These are phyloP conservation scores for Anguilla anguilla DNA, from an alignment of 2,797 vertebrate genomes.

Conservation along the genomic window DNA sequence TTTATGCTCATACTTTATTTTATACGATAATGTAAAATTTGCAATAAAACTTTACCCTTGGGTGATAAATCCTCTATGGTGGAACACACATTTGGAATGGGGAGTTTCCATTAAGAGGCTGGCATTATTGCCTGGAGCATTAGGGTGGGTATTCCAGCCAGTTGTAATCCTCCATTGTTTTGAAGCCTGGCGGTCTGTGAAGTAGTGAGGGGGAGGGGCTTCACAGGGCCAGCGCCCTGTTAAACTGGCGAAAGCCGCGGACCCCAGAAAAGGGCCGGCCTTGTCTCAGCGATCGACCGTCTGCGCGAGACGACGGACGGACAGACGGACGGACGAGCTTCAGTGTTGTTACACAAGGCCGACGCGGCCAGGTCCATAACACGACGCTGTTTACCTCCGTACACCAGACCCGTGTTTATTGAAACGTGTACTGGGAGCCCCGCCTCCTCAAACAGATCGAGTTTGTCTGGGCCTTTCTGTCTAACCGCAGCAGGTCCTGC, in stretches of 20 bases:
- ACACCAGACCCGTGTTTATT: constrained; percentile 30
- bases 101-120: background rate
- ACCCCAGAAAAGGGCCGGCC: background rate
- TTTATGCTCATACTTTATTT: background rate
- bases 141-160: background rate
- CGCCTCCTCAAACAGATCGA: background rate
- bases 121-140: background rate
- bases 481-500: constrained; percentile 38
- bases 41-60: background rate
- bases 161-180: constrained; percentile 1
- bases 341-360: background rate
- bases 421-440: constrained; percentile 27
- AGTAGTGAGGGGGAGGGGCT: constrained; percentile 12
- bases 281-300: background rate
- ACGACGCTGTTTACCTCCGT: constrained; percentile 26
- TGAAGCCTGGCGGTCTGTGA: background rate
- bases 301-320: background rate
- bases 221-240: background rate
- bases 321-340: background rate
- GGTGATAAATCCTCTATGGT: background rate
- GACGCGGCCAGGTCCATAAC: background rate
- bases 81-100: background rate
- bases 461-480: background rate
- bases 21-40: background rate
- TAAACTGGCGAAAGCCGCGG: background rate